Percentiles rank a stretch among this genome's conserved stretches.
Evolutionary conservation across 1,140 invertebrate species (phyloP).

Genomic region (Zaprionus nigranus): DNA sequence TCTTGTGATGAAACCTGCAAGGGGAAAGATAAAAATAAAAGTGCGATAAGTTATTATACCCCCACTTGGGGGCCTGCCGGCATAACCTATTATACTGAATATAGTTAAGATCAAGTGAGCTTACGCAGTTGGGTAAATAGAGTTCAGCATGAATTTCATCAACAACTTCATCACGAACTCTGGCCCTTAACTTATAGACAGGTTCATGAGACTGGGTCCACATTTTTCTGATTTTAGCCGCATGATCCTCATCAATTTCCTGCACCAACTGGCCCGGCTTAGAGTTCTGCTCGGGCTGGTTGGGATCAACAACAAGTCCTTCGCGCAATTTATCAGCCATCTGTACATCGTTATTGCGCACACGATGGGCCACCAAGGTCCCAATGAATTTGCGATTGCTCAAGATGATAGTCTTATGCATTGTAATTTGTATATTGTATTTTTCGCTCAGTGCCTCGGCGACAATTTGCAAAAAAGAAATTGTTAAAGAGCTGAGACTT

Average conservation of each 20-base stretch:
- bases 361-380: constrained; percentile 89
- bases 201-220: constrained; percentile 50
- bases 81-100: constrained; percentile 1
- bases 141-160: constrained; percentile 85
- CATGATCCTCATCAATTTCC: constrained; percentile 79
- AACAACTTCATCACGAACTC: constrained; percentile 70
- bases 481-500: constrained; percentile 89
- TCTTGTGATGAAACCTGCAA: constrained; percentile 87
- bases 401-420: constrained; percentile 86
- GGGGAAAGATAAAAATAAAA: constrained; percentile 45
- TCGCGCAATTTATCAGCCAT: constrained; percentile 60
- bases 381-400: constrained; percentile 89
- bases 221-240: constrained; percentile 32
- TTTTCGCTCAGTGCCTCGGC: constrained; percentile 91
- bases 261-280: constrained; percentile 49
- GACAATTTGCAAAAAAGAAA: constrained; percentile 90
- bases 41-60: not conserved
- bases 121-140: constrained; percentile 84
- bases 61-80: too few relatives aligned
- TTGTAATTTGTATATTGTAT: constrained; percentile 88
- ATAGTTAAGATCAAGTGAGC: constrained; percentile 20
- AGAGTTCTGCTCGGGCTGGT: not conserved
- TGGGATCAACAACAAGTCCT: constrained; percentile 28
- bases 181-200: constrained; percentile 83
- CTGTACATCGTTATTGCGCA: constrained; percentile 88